Conservation (phyloP, 2,113 vertebrate genomes). For the Orycteropus afer region DNA sequence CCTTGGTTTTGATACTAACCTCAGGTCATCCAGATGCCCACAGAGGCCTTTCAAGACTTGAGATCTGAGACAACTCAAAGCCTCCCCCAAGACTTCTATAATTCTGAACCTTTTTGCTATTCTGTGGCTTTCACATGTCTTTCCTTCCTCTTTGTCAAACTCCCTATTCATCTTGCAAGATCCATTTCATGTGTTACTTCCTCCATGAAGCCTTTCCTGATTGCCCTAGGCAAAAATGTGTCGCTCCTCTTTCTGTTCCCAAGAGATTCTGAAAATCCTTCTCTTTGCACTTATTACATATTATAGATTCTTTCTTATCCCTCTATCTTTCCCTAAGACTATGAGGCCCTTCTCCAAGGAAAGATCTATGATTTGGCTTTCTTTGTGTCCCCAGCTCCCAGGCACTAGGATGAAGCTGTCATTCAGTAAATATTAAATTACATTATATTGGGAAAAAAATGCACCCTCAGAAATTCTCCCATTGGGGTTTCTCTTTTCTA, state of each 20-base stretch:
- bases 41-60: not conserved
- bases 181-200: not conserved
- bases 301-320: not conserved
- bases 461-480: not conserved
- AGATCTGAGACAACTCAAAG: not conserved
- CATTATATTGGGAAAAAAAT: not conserved
- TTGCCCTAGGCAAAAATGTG: not conserved
- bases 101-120: not conserved
- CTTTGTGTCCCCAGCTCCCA: not conserved
- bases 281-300: not conserved
- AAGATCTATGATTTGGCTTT: not conserved
- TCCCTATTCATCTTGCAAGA: not conserved
- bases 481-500: not conserved
- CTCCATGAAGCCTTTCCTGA: not conserved
- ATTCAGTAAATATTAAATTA: not conserved
- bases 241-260: not conserved
- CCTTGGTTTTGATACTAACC: not conserved
- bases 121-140: not conserved
- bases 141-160: not conserved
- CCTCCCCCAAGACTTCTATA: not conserved
- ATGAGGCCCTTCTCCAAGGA: not conserved
- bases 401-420: not conserved
- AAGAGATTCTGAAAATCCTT: not conserved
- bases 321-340: not conserved
- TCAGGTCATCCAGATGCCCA: not conserved